Evolutionary conservation across 2,888 invertebrate genomes (phyloP), one percentile per base, ranked within the genome.

Genomic region (Leucophenga maculata): DNA sequence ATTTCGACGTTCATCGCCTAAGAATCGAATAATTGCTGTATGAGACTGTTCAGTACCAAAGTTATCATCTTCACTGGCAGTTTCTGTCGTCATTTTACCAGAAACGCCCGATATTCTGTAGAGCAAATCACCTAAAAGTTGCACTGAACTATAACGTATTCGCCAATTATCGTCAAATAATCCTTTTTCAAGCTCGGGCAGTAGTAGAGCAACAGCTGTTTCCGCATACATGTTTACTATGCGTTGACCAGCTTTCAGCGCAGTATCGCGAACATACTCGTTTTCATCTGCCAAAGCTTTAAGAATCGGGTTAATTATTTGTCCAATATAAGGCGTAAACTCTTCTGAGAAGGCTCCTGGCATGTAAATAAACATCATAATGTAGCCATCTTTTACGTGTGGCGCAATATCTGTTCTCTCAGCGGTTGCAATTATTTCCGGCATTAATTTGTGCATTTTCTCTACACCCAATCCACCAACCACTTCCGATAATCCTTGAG

Each of bases 311-410:
- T 96, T 98, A 83, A 99, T 97, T 80, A 99, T 98, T 87, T 96
- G 96, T 0, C 98, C 95, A 84, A 98, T 95, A 89, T 98, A 99
- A 0, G 95, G 96, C 1, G 95, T 94, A 89, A 99, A 99, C 86
- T 97, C 96, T 75, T 94, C 93, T 6, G 96, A 97, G 90, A 99
- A 99, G 13, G 98, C 97, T 72, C 94, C 94, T 2, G 99, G 99
- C 94, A 99, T 95, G 90, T 99, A 99, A 85, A 99, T 99, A 89
- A 98, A 99, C 97, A 99, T 97, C 97, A 99, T 98, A 74, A 99
- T 98, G 90, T 99, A 99, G 55, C 99, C 99, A 90, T 99, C 99
- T 85, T 99, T 96, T 1, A 99, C 98, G 89, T 98, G 97, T 0
- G 99, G 96, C 6, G 97, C 96, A 80, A 97, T 96, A 88, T 97